phyloP scores from a whole-genome alignment of 2,888 invertebrate genomes.

The Phaonia tiefii region DNA sequence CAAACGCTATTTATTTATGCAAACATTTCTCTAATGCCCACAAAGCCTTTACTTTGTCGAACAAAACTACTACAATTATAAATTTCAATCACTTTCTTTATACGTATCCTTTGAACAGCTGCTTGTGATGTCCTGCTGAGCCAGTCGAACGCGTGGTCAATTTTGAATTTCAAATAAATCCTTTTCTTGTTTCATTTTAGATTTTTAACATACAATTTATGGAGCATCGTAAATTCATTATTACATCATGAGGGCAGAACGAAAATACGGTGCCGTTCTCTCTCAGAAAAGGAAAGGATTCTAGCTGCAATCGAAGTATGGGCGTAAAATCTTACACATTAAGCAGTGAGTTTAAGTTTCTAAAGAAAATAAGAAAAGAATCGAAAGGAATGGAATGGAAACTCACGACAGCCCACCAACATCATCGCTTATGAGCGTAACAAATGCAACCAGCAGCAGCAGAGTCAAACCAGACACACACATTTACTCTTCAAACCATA shows the following conservation, averaged over 20 bases:
- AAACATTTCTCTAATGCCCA: too few species aligned
- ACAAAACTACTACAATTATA: too few species aligned
- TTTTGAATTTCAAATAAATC: conserved; percentile 35
- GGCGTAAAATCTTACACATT: conserved; percentile 62
- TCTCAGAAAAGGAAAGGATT: conserved; percentile 18
- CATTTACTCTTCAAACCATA: conserved; percentile 47
- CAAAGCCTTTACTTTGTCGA: too few species aligned
- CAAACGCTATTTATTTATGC: too few species aligned
- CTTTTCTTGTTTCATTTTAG: conserved; percentile 31
- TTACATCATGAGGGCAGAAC: conserved; percentile 59
- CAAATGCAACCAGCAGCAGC: conserved; percentile 52
- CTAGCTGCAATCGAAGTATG: conserved; percentile 8
- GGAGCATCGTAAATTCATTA: conserved; percentile 61
- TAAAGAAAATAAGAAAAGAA: conserved; percentile 14
- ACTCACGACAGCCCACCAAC: conserved; percentile 45
- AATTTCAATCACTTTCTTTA: conserved; percentile 14
- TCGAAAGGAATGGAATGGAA: conserved; percentile 8
- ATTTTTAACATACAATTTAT: conserved; percentile 56
- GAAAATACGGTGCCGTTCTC: conserved; percentile 14
- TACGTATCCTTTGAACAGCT: neutral
- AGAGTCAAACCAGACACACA: conserved; percentile 14
- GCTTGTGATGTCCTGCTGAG: too few species aligned
- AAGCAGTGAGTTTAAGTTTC: conserved; percentile 14
- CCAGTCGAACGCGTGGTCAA: too few species aligned
- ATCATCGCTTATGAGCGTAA: conserved; percentile 63